Evolutionary conservation across 2,888 invertebrate genomes (phyloP).

Genomic region (Clivina fossor): DNA sequence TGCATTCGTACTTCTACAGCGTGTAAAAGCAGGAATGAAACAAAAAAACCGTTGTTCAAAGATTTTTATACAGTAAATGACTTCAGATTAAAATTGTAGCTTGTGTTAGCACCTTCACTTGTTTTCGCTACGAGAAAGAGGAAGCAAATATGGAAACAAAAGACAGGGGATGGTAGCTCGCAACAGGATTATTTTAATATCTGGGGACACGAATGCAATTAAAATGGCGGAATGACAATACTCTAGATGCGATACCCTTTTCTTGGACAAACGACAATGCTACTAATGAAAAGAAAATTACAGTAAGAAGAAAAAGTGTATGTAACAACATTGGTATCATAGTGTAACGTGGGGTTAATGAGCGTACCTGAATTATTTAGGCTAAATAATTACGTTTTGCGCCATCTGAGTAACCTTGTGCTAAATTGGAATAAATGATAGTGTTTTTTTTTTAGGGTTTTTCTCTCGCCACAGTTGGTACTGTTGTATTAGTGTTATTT

Average conservation of each 20-base stretch:
- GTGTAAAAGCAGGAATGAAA: slow-evolving; percentile 7
- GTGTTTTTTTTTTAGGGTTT: too few relatives aligned
- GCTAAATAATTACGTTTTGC: slow-evolving; percentile 11
- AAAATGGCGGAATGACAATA: slow-evolving; percentile 23
- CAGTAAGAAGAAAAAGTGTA: slow-evolving; percentile 18
- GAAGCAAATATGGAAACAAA: slow-evolving; percentile 6
- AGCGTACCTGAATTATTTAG: slow-evolving; percentile 16
- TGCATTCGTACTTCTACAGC: slow-evolving; percentile 5
- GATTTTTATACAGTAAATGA: slow-evolving; percentile 16
- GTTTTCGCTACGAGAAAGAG: neutral
- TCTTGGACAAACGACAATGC: too few relatives aligned
- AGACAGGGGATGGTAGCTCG: neutral
- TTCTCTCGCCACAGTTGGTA: too few relatives aligned
- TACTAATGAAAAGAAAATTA: slow-evolving; percentile 27
- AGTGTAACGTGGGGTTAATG: neutral
- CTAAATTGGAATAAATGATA: too few relatives aligned
- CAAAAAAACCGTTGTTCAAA: too few relatives aligned
- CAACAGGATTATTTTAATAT: slow-evolving; percentile 25
- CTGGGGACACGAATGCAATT: slow-evolving; percentile 20
- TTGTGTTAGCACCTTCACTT: neutral
- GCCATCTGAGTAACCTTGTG: neutral
- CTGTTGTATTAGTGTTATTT: too few relatives aligned
- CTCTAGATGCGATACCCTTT: too few relatives aligned
- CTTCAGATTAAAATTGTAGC: slow-evolving; percentile 3
- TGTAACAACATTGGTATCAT: slow-evolving; percentile 8